Evolutionary conservation across 30 jellyfish, hydroid and myxozoan species (phyloP), one percentile per base, ranked within the genome.

Genomic region (Phacellophora camtschatica): DNA sequence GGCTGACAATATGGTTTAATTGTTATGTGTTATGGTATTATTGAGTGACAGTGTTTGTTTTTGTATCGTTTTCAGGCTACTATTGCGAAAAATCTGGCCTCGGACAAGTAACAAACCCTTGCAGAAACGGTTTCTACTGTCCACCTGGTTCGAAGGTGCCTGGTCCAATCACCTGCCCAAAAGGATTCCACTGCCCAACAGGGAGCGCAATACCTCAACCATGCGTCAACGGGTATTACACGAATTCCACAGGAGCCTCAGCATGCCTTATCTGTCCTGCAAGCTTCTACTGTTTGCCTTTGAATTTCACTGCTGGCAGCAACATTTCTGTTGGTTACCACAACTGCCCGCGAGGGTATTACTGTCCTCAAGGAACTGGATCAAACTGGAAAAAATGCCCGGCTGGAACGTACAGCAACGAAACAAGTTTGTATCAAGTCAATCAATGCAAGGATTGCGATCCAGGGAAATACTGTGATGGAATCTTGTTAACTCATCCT

Each of bases 121-220:
- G 99, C 66, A 18, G 9, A 19, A 87, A 96, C 65, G 99, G 99
- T 53, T 78, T 96, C 2, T 94, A 94, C 67, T 94, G 99, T 63
- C 99, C 99, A 2, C 53, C 91, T 43, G 99, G 99, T 20, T 88
- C 97, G 9, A 64, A 54, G 30, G 74, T 58, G 30, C 95, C 97
- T n/a, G 71, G 95, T 4, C 97, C 89, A 24, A 36, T 66, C 62
- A 74, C 95, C 0, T 94, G 99, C 74, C 96, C 97, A 5, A 59
- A 77, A 46, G 99, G 99, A 13, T 94, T 94, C 85, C 95, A 94
- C 59, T 94, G 99, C 34, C 99, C 97, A 6, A 59, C 77, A 41
- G 99, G 99, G 7, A 87, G 96, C 56, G 61, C 89, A n/a, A 13
- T 51, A 9, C 99, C 99, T 9, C 88, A 94, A 37, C 96, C 99